Evolutionary conservation across 2,797 vertebrate genomes (phyloP).

Genomic region (Astyanax mexicanus): DNA sequence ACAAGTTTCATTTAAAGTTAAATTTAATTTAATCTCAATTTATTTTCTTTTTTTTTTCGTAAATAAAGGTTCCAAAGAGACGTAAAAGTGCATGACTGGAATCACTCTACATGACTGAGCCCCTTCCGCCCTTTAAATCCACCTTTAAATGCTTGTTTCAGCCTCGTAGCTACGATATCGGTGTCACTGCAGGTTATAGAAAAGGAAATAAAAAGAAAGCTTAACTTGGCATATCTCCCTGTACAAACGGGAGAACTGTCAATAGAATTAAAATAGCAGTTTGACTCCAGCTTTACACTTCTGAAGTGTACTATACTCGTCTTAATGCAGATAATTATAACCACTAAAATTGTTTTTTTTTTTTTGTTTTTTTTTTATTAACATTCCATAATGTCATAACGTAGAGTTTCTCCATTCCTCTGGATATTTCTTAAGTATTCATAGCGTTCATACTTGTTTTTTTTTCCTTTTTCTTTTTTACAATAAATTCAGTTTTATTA

Average conservation of each 20-base stretch:
- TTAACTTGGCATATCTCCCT: slow-evolving; percentile 82
- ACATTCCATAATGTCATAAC: slow-evolving; percentile 85
- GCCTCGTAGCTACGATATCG: slow-evolving; percentile 44
- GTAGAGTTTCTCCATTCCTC: slow-evolving; percentile 64
- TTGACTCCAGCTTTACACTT: slow-evolving; percentile 82
- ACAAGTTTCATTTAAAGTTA: too few relatives aligned
- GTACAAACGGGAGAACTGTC: slow-evolving; percentile 82
- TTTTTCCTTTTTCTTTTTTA: slow-evolving; percentile 35
- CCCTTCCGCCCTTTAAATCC: slow-evolving; percentile 31
- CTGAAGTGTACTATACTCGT: slow-evolving; percentile 83
- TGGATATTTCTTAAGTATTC: slow-evolving; percentile 52
- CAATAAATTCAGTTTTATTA: slow-evolving; percentile 55
- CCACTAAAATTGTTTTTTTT: slow-evolving; percentile 77
- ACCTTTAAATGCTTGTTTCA: slow-evolving; percentile 36
- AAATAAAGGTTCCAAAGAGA: slow-evolving; percentile 12
- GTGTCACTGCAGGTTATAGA: slow-evolving; percentile 49
- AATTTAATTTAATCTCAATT: neutral
- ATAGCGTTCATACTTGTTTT: slow-evolving; percentile 30
- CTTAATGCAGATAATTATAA: slow-evolving; percentile 82
- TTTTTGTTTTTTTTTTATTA: too few relatives aligned
- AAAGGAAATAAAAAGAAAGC: slow-evolving; percentile 71
- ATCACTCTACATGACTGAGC: slow-evolving; percentile 39
- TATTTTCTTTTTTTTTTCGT: neutral
- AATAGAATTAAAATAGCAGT: slow-evolving; percentile 74
- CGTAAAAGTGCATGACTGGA: slow-evolving; percentile 43